Evolutionary conservation across 1,140 invertebrate genomes (phyloP).

Genomic region (Drosophila prosaltans): DNA sequence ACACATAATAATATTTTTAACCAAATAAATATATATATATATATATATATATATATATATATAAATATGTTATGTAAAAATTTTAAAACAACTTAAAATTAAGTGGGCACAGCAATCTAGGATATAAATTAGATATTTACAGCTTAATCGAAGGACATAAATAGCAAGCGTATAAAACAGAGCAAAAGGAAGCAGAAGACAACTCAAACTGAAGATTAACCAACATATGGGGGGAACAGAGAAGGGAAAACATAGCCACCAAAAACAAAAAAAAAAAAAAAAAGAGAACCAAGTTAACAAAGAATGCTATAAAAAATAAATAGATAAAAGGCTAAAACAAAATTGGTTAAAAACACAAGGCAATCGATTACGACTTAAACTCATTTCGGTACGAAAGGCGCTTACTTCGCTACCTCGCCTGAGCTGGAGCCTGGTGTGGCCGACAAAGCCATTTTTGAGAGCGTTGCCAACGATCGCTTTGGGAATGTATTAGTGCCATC

Average conservation of each 20-base stretch:
- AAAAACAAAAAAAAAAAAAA: constrained; percentile 45
- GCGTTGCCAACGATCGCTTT: constrained; percentile 88
- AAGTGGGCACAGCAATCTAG: constrained; percentile 70
- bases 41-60: constrained; percentile 31
- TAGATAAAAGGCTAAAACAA: constrained; percentile 34
- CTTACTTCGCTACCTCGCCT: constrained; percentile 70
- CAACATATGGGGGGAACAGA: constrained; percentile 23
- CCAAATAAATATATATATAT: too few relatives aligned
- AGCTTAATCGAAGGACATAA: constrained; percentile 65
- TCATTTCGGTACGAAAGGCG: constrained; percentile 41
- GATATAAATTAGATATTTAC: constrained; percentile 72
- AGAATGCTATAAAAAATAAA: constrained; percentile 31
- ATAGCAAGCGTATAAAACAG: constrained; percentile 67
- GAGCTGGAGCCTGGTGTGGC: constrained; percentile 74
- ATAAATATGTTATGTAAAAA: constrained; percentile 56
- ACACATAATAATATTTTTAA: neutral
- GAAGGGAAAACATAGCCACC: constrained; percentile 22
- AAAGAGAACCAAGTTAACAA: constrained; percentile 35
- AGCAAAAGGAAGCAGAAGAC: constrained; percentile 48
- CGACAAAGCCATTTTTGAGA: constrained; percentile 89
- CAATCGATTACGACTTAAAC: constrained; percentile 54
- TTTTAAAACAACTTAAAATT: constrained; percentile 72
- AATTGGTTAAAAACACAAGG: constrained; percentile 21
- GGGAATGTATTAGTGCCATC: constrained; percentile 87
- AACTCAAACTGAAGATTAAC: constrained; percentile 57